Percentiles rank a stretch among this genome's conserved stretches.
phyloP scores from a whole-genome alignment of 2,797 vertebrate genomes.

The Eulemur coronatus region DNA sequence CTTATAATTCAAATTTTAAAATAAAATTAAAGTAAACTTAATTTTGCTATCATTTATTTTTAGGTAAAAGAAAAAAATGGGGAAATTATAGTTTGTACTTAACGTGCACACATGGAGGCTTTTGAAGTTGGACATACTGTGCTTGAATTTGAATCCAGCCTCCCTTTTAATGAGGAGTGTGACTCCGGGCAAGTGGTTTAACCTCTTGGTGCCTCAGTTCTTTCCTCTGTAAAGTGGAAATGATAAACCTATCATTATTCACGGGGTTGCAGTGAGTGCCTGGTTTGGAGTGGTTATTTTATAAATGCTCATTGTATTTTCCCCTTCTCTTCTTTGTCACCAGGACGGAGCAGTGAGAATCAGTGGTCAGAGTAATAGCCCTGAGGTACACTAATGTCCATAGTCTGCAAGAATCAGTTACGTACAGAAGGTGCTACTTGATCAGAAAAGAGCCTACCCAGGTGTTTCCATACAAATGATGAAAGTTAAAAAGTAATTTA shows the following conservation, averaged over 20 bases:
- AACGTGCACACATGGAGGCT: neutral
- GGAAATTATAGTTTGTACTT: neutral
- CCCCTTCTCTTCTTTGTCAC: neutral
- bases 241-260: neutral
- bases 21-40: neutral
- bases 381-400: neutral
- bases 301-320: neutral
- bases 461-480: neutral
- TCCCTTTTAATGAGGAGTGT: neutral
- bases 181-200: too few relatives aligned
- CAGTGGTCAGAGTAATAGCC: neutral
- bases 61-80: neutral
- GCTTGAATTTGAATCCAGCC: neutral
- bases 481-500: neutral
- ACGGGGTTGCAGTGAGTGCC: neutral
- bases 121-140: neutral
- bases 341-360: neutral
- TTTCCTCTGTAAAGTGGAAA: neutral
- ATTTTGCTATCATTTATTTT: conserved; percentile 49
- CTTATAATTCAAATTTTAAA: neutral
- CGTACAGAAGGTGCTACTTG: neutral
- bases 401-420: neutral
- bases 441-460: neutral
- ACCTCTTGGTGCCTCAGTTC: neutral
- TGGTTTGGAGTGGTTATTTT: neutral